Percentiles rank a stretch among this genome's conserved stretches.
Evolutionary conservation across 2,797 vertebrate genomes (phyloP).

Genomic region (Liparis tanakae): DNA sequence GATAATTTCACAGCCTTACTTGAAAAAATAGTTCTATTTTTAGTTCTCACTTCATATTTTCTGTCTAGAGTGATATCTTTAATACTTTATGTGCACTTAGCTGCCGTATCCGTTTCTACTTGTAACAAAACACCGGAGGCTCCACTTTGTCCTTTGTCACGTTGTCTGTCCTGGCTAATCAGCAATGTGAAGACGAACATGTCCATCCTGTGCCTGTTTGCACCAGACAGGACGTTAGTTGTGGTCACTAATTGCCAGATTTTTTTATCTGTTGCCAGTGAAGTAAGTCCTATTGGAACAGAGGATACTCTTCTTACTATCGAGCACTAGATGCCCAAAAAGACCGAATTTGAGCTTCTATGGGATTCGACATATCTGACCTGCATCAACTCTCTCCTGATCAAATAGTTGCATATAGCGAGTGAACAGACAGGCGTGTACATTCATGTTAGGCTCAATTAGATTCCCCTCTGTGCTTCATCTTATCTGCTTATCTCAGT

Average conservation of each 20-base stretch:
- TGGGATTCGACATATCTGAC: constrained; percentile 6
- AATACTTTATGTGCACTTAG: background rate
- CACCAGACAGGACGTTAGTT: constrained; percentile 57
- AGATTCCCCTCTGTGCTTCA: constrained; percentile 3
- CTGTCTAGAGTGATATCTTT: background rate
- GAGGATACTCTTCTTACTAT: constrained; percentile 1
- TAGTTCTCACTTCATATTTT: constrained; percentile 3
- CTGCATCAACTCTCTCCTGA: constrained; percentile 8
- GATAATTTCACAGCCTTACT: constrained; percentile 10
- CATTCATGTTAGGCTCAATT: constrained; percentile 19
- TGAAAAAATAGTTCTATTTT: background rate
- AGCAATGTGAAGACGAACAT: constrained; percentile 30
- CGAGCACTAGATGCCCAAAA: background rate
- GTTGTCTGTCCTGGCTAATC: constrained; percentile 38
- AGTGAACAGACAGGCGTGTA: constrained; percentile 23
- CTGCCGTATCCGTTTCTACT: constrained; percentile 11
- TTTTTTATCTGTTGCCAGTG: constrained; percentile 45
- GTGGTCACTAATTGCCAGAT: constrained; percentile 50
- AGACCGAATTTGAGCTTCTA: background rate
- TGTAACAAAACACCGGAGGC: constrained; percentile 11
- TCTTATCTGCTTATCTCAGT: constrained; percentile 37
- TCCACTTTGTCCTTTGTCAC: constrained; percentile 9
- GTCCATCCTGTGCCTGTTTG: constrained; percentile 40
- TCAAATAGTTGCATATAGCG: constrained; percentile 11
- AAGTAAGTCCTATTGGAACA: constrained; percentile 46